Evolutionary conservation across 1,140 invertebrate species (phyloP).

Genomic region (Drosophila setifemur): DNA sequence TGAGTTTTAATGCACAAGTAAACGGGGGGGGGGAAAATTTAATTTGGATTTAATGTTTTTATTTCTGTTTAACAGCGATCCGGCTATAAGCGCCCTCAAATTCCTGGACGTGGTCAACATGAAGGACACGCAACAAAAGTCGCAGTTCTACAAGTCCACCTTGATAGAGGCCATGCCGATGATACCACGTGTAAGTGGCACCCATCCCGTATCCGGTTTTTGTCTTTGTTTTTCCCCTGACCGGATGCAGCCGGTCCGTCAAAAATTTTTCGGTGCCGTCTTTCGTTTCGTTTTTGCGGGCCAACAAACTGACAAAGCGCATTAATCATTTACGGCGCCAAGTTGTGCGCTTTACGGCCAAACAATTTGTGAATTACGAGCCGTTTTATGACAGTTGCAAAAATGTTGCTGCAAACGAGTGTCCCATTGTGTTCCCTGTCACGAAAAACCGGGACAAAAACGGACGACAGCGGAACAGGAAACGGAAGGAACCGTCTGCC

Average conservation of each 20-base stretch:
- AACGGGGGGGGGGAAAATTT: no score
- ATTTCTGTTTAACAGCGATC: conserved; percentile 87
- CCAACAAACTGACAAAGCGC: conserved; percentile 29
- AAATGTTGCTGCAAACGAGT: conserved; percentile 27
- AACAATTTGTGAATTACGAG: conserved; percentile 74
- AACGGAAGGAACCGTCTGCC: conserved; percentile 15
- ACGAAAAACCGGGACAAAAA: not conserved
- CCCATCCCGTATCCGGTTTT: not conserved
- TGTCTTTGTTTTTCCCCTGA: conserved; percentile 29
- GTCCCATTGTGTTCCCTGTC: conserved; percentile 18
- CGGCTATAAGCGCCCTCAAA: conserved; percentile 93
- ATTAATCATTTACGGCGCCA: conserved; percentile 67
- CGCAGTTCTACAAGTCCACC: conserved; percentile 93
- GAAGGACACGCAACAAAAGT: conserved; percentile 94
- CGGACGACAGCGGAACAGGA: not conserved
- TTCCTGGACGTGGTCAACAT: conserved; percentile 96
- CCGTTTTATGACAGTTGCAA: conserved; percentile 63
- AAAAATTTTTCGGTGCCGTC: conserved; percentile 1
- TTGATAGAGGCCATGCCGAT: conserved; percentile 93
- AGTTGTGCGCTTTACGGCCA: conserved; percentile 58
- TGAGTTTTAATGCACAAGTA: no score
- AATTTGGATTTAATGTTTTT: not conserved
- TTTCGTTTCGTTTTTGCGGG: conserved; percentile 17
- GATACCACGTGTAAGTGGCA: conserved; percentile 92
- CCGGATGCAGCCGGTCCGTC: conserved; percentile 37